phyloP scores from a whole-genome alignment of 1,140 invertebrate genomes.

The Drosophila kikkawai region DNA sequence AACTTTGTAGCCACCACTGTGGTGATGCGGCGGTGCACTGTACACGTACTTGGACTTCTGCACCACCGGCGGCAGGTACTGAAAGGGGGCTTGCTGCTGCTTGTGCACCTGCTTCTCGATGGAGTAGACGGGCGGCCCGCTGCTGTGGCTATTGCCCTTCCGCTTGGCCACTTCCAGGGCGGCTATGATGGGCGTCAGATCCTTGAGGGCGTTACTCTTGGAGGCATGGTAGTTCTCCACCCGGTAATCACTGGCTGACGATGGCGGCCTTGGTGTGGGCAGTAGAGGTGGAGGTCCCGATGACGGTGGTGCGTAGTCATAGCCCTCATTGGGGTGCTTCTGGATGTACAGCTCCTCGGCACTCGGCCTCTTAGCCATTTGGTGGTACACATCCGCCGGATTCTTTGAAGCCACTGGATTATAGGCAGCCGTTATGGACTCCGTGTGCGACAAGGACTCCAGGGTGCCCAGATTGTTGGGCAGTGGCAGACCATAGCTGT shows the following conservation, averaged over 20 bases:
- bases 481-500: conserved; percentile 68
- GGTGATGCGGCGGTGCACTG: conserved; percentile 42
- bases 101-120: conserved; percentile 81
- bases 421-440: conserved; percentile 82
- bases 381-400: conserved; percentile 75
- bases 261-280: conserved; percentile 7
- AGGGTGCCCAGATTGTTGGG: conserved; percentile 76
- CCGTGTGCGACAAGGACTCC: conserved; percentile 80
- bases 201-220: conserved; percentile 71
- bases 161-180: conserved; percentile 79
- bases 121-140: conserved; percentile 58
- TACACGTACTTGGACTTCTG: conserved; percentile 79
- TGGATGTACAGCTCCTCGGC: conserved; percentile 75
- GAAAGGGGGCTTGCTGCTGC: conserved; percentile 56
- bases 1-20: conserved; percentile 72
- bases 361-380: conserved; percentile 74
- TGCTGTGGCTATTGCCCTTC: conserved; percentile 33
- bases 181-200: conserved; percentile 79
- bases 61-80: conserved; percentile 74
- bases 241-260: conserved; percentile 44
- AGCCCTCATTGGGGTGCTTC: conserved; percentile 81
- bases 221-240: conserved; percentile 75
- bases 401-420: conserved; percentile 34
- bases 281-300: conserved; percentile 1
- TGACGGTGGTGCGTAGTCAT: conserved; percentile 65